These are phyloP conservation scores for Pogoniulus pusillus DNA, from an alignment of 2,797 vertebrate species.

Conservation along the genomic window DNA sequence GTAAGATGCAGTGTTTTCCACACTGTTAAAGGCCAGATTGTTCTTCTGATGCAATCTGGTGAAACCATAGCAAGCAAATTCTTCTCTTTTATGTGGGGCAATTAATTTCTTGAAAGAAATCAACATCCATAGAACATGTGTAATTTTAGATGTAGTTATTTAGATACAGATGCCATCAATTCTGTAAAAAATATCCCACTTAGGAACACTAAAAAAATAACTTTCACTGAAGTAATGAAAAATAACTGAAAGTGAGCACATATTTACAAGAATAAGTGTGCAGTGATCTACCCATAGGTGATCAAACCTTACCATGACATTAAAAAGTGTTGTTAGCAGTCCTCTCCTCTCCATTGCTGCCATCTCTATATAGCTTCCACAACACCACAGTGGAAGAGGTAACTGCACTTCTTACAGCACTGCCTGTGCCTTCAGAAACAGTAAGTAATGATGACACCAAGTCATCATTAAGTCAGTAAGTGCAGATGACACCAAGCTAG, in stretches of 20 bases:
- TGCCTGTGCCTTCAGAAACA: neutral
- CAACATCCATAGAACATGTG: neutral
- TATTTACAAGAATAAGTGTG: neutral
- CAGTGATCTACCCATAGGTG: neutral
- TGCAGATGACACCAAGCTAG: too few species aligned
- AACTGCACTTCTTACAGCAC: neutral
- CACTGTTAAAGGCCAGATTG: neutral
- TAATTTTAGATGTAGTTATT: constrained; percentile 3
- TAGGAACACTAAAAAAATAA: neutral
- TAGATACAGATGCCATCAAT: neutral
- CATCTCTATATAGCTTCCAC: neutral
- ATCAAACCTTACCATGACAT: neutral
- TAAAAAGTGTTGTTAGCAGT: neutral
- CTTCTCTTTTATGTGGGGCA: neutral
- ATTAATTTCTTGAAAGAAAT: constrained; percentile 26
- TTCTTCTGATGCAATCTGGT: neutral
- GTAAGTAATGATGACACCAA: neutral
- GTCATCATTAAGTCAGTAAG: too few species aligned
- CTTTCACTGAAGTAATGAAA: neutral
- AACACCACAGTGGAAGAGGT: neutral
- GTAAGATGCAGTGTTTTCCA: neutral
- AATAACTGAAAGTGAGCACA: neutral
- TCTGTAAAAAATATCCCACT: neutral
- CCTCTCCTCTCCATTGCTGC: neutral
- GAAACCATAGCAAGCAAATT: neutral